These are phyloP conservation scores for Sebastes schlegelii DNA, from an alignment of 2,113 vertebrate species.

Conservation along the genomic window DNA sequence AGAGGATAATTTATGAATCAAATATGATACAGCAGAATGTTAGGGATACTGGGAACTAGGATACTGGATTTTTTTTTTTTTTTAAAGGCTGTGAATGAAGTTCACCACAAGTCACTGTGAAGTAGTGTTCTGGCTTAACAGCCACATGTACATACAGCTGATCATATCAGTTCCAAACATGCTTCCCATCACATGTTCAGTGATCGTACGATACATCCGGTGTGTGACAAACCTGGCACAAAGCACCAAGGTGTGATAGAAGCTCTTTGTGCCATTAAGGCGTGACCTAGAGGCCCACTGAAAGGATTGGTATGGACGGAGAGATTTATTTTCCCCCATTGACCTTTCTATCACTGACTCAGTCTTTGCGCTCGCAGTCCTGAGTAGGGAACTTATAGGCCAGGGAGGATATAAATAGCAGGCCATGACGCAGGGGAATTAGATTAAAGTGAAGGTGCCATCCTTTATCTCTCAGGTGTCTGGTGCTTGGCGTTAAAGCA, in stretches of 20 bases:
- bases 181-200: not conserved
- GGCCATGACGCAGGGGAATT: slow-evolving; percentile 75
- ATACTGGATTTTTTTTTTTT: not conserved
- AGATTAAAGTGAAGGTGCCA: slow-evolving; percentile 76
- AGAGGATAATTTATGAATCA: not conserved
- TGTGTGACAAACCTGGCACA: not conserved
- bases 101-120: no score
- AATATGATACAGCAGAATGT: not conserved
- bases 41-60: no score
- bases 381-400: slow-evolving; percentile 60
- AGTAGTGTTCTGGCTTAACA: not conserved
- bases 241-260: not conserved
- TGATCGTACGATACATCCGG: not conserved
- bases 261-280: not conserved
- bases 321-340: slow-evolving; percentile 40
- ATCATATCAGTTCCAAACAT: not conserved
- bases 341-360: slow-evolving; percentile 62
- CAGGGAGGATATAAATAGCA: slow-evolving; percentile 76
- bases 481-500: slow-evolving; percentile 15
- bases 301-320: not conserved
- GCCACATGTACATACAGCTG: no score
- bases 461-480: slow-evolving; percentile 65
- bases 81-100: not conserved
- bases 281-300: slow-evolving; percentile 20
- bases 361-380: slow-evolving; percentile 37